phyloP scores from a whole-genome alignment of 2,113 vertebrate species.

The Panthera tigris region DNA sequence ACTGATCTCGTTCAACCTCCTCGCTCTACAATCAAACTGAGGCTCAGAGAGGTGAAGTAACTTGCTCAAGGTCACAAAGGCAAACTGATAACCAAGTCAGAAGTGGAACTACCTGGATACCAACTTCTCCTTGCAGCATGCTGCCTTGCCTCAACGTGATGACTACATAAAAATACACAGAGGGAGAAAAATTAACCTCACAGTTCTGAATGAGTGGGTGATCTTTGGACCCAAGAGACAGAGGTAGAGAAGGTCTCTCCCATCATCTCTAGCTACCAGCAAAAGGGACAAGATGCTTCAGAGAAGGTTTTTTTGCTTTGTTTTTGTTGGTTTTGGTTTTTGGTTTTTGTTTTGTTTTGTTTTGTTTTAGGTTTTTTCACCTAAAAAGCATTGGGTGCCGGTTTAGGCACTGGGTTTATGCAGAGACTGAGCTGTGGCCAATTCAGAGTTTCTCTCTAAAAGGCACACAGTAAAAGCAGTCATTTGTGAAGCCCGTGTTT shows the following conservation, averaged over 20 bases:
- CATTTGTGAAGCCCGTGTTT: neutral
- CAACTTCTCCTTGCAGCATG: neutral
- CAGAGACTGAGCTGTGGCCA: neutral
- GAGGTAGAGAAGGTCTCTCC: neutral
- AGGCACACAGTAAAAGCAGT: neutral
- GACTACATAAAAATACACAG: neutral
- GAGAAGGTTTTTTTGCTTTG: neutral
- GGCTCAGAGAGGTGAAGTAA: neutral
- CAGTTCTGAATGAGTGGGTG: neutral
- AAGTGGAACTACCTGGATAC: neutral
- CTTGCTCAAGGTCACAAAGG: neutral
- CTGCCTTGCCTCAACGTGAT: neutral
- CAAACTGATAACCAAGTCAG: neutral
- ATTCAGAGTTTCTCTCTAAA: slow-evolving; percentile 1
- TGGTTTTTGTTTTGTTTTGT: neutral
- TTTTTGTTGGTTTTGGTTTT: neutral
- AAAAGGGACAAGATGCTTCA: neutral
- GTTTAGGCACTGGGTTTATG: neutral
- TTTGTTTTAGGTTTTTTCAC: neutral
- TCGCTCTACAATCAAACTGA: neutral
- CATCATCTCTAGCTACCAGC: neutral
- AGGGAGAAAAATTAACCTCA: neutral
- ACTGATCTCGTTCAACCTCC: neutral
- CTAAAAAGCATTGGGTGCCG: neutral
- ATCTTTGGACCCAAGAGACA: neutral